Percentiles rank a stretch among this genome's conserved stretches.
These are phyloP conservation scores for Porites cylindrica DNA, from an alignment of 92 coral and sea anemone genomes.

Conservation along the genomic window DNA sequence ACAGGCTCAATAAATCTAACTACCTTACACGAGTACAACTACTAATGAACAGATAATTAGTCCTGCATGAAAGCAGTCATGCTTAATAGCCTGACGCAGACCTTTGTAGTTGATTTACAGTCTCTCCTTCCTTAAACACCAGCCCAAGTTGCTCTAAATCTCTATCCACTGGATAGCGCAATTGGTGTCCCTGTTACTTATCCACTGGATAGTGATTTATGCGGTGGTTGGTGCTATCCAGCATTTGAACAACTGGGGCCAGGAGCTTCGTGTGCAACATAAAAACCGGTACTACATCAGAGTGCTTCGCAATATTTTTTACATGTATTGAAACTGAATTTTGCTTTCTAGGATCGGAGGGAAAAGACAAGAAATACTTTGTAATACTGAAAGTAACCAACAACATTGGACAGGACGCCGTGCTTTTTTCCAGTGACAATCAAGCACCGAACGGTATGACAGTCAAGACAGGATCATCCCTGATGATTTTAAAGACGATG, in stretches of 20 bases:
- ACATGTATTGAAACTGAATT: not conserved
- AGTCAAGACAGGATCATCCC: slow-evolving; percentile 46
- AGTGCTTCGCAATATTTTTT: not conserved
- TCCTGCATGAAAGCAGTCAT: not conserved
- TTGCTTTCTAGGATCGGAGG: slow-evolving; percentile 69
- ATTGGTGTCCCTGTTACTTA: no score
- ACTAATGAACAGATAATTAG: no score
- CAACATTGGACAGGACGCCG: slow-evolving; percentile 69
- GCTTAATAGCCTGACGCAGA: no score
- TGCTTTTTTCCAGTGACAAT: slow-evolving; percentile 80
- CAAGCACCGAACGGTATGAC: slow-evolving; percentile 82
- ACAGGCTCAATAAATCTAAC: not conserved
- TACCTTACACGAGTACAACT: no score
- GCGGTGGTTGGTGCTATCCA: no score
- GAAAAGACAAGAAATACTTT: slow-evolving; percentile 80
- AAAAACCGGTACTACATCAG: not conserved
- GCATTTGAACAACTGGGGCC: no score
- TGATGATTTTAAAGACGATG: slow-evolving; percentile 68
- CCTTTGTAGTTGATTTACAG: no score
- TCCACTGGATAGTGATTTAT: no score
- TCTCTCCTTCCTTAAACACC: no score
- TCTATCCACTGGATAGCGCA: no score
- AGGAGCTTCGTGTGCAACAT: no score
- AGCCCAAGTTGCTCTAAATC: no score
- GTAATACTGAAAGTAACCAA: slow-evolving; percentile 71